A percentile compares a stretch with the other conserved stretches of the same genome.
These are phyloP conservation scores for Enhydra lutris DNA, from an alignment of 2,113 vertebrate genomes.

Conservation along the genomic window DNA sequence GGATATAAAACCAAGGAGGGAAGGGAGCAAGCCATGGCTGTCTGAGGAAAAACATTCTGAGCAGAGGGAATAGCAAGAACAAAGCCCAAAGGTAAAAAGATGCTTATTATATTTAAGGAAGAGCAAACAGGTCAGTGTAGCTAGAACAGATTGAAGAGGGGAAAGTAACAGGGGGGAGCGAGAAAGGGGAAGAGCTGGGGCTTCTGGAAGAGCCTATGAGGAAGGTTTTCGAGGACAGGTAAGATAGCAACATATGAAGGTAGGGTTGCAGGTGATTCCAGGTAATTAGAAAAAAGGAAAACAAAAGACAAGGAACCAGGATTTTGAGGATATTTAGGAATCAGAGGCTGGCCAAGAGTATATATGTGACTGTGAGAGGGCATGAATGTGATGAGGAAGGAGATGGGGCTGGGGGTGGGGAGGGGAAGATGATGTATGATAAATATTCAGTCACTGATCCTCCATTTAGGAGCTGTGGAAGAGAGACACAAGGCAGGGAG, in stretches of 20 bases:
- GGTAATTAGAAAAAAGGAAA: slow-evolving; percentile 31
- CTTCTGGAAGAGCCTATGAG: not conserved
- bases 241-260: not conserved
- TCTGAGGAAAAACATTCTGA: not conserved
- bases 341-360: not conserved
- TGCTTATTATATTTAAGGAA: not conserved
- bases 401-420: too few species aligned
- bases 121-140: not conserved
- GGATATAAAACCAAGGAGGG: not conserved
- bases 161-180: not conserved
- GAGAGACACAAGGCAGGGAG: not conserved
- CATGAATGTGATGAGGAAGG: not conserved
- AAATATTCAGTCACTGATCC: not conserved
- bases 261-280: not conserved
- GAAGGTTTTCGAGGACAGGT: not conserved
- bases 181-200: not conserved
- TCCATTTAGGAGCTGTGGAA: not conserved
- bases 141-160: not conserved
- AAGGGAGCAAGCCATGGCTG: not conserved
- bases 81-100: slow-evolving; percentile 28
- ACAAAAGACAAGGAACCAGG: not conserved
- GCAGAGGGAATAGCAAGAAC: not conserved
- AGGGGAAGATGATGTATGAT: not conserved
- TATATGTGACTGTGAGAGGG: not conserved
- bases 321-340: not conserved